Conservation (phyloP, 2,113 vertebrate species). For the Nibea albiflora region DNA sequence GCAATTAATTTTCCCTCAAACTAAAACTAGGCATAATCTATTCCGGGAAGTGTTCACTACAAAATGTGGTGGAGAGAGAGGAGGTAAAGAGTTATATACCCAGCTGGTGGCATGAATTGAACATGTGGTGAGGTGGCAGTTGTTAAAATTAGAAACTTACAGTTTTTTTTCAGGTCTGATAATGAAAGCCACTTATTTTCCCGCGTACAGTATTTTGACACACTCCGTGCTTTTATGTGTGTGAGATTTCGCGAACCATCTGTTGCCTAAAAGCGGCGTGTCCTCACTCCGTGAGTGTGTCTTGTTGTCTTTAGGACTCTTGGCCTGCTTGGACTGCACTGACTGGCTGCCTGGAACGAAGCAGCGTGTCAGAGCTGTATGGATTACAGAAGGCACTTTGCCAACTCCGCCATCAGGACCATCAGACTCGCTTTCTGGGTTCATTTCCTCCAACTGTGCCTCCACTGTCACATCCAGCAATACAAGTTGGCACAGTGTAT, state of each 20-base stretch:
- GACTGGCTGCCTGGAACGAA: slow-evolving; percentile 35
- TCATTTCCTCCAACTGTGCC: slow-evolving; percentile 57
- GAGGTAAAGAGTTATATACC: not conserved
- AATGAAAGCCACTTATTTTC: not conserved
- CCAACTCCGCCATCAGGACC: slow-evolving; percentile 52
- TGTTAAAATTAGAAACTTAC: not conserved
- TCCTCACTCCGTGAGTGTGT: slow-evolving; percentile 10
- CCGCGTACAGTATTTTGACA: not conserved
- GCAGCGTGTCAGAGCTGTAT: slow-evolving; percentile 49
- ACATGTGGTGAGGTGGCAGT: not conserved
- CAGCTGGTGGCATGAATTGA: not conserved
- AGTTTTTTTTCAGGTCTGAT: not conserved
- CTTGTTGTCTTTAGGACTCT: slow-evolving; percentile 37
- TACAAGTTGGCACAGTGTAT: slow-evolving; percentile 24
- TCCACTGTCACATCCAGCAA: slow-evolving; percentile 34
- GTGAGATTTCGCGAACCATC: slow-evolving; percentile 12
- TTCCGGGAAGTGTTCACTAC: not conserved
- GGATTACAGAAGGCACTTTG: slow-evolving; percentile 51
- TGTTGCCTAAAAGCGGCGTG: not conserved
- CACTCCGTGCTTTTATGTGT: not conserved
- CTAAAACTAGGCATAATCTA: not conserved
- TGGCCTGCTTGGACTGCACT: slow-evolving; percentile 17
- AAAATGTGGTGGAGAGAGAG: not conserved
- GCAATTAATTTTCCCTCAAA: not conserved
- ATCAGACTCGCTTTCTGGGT: slow-evolving; percentile 46